Percentiles rank a stretch among this genome's conserved stretches.
Conservation (phyloP, 1,140 invertebrate species). For the Phortica variegata region DNA sequence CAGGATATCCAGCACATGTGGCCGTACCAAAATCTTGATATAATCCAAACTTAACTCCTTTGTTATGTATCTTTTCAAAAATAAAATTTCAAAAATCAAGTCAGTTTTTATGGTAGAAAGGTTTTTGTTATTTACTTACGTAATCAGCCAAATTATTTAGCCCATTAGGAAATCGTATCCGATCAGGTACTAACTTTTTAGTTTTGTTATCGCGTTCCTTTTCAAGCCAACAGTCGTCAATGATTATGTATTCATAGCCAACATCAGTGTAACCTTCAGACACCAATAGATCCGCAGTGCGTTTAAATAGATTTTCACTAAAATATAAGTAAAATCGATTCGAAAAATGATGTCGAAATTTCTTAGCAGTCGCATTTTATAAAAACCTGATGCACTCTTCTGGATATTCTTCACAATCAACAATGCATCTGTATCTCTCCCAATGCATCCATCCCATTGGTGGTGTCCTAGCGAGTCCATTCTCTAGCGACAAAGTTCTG, state of each 20-base stretch:
- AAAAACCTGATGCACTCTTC: conserved; percentile 87
- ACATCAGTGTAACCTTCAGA: conserved; percentile 75
- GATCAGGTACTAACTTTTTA: conserved; percentile 72
- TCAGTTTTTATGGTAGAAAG: background rate
- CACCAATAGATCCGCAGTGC: conserved; percentile 77
- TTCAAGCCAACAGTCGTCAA: conserved; percentile 88
- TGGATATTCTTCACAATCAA: conserved; percentile 88
- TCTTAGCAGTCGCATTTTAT: background rate
- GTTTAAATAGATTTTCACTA: conserved; percentile 78
- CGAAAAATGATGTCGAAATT: background rate
- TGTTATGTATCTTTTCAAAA: conserved; percentile 68
- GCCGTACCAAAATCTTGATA: conserved; percentile 84
- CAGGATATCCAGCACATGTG: conserved; percentile 85
- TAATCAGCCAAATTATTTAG: conserved; percentile 80
- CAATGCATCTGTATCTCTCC: conserved; percentile 91
- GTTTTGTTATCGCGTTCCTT: conserved; percentile 64
- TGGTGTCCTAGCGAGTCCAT: conserved; percentile 80
- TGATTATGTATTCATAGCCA: conserved; percentile 83
- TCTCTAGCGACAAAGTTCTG: conserved; percentile 74
- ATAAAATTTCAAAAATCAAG: background rate
- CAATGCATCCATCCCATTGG: conserved; percentile 91
- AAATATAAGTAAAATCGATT: conserved; percentile 26
- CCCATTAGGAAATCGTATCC: conserved; percentile 77
- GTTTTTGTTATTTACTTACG: conserved; percentile 59
- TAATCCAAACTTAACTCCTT: conserved; percentile 83